phyloP scores from a whole-genome alignment of 2,797 vertebrate species.

The Buphagus erythrorhynchus region DNA sequence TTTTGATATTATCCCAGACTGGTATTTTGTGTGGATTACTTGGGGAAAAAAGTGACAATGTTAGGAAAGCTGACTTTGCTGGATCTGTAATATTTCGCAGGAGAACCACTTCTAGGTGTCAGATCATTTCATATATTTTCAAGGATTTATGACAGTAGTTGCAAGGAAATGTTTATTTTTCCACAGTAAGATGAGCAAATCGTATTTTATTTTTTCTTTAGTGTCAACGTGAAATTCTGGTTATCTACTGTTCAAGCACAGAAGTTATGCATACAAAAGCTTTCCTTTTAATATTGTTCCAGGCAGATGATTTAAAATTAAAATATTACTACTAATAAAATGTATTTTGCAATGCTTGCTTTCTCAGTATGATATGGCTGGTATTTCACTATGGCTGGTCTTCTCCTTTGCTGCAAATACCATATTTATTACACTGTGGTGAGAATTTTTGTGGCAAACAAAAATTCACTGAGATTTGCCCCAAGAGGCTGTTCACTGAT shows the following conservation, averaged over 20 bases:
- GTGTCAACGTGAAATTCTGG: background rate
- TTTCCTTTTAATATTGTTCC: background rate
- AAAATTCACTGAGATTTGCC: background rate
- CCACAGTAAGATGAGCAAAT: conserved; percentile 7
- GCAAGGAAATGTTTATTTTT: conserved; percentile 32
- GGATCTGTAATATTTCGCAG: conserved; percentile 13
- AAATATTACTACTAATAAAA: background rate
- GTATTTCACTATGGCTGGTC: background rate
- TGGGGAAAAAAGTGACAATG: background rate
- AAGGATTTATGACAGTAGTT: conserved; percentile 34
- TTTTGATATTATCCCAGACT: background rate
- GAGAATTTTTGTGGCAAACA: background rate
- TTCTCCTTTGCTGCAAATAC: background rate
- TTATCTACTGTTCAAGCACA: background rate
- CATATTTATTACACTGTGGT: background rate
- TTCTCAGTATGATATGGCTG: background rate
- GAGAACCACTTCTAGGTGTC: conserved; percentile 1
- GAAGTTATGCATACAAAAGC: background rate
- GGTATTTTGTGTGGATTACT: background rate
- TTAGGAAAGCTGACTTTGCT: conserved; percentile 34
- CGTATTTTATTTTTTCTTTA: conserved; percentile 16
- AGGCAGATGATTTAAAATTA: conserved; percentile 11
- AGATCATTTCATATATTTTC: conserved; percentile 1
- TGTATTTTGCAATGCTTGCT: background rate
- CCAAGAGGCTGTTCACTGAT: background rate